These are phyloP conservation scores for Nebria brevicollis DNA, from an alignment of 2,888 invertebrate genomes.

Conservation along the genomic window DNA sequence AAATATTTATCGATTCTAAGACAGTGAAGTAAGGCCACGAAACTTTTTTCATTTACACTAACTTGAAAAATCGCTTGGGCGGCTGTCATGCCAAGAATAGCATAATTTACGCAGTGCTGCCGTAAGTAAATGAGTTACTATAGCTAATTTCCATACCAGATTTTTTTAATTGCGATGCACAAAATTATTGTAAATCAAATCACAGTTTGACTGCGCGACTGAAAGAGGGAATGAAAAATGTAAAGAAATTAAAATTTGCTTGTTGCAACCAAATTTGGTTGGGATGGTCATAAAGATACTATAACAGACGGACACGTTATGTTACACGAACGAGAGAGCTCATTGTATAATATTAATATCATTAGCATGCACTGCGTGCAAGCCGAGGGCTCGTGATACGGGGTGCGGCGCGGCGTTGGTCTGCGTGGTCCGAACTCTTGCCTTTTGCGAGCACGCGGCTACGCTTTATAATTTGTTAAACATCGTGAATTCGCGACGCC, in stretches of 20 bases:
- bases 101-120: neutral
- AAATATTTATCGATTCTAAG: neutral
- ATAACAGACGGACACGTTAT: conserved; percentile 9
- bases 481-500: conserved; percentile 32
- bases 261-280: conserved; percentile 33
- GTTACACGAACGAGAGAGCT: conserved; percentile 7
- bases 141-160: conserved; percentile 35
- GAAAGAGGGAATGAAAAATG: conserved; percentile 28
- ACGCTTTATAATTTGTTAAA: conserved; percentile 44
- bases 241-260: conserved; percentile 30
- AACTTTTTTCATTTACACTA: neutral
- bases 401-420: conserved; percentile 1
- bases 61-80: neutral
- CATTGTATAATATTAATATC: conserved; percentile 24
- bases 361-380: conserved; percentile 17
- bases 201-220: neutral
- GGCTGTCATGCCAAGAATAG: neutral
- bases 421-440: neutral
- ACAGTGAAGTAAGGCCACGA: neutral
- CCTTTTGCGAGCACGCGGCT: conserved; percentile 13
- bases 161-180: conserved; percentile 35
- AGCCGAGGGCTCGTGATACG: conserved; percentile 10
- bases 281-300: conserved; percentile 14
- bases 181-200: conserved; percentile 18
- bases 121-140: conserved; percentile 5